These are phyloP conservation scores for Peromyscus melanophrys DNA, from an alignment of 2,797 vertebrate species.

Conservation along the genomic window DNA sequence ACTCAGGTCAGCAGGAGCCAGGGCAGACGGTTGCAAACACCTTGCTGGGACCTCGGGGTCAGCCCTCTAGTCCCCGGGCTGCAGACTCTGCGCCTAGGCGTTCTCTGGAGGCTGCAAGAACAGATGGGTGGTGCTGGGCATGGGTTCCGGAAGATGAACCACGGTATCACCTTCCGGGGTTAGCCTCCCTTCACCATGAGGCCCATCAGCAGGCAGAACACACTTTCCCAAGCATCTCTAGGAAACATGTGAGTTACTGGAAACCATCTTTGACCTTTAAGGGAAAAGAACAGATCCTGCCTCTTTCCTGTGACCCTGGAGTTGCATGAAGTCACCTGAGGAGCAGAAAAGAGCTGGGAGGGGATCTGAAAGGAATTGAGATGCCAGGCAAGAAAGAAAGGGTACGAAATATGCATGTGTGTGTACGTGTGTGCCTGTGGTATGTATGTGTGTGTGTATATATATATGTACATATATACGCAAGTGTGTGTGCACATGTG, in stretches of 20 bases:
- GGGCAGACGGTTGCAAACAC: background rate
- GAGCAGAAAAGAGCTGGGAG: background rate
- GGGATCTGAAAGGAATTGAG: background rate
- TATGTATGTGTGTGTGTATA: background rate
- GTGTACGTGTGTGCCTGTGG: background rate
- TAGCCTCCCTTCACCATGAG: too few species aligned
- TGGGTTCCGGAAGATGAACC: background rate
- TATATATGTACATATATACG: background rate
- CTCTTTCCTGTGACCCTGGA: background rate
- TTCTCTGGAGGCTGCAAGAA: too few species aligned
- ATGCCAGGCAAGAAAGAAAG: background rate
- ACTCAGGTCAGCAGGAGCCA: fast-evolving
- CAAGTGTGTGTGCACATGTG: fast-evolving
- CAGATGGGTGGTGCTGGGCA: background rate
- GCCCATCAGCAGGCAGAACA: too few species aligned
- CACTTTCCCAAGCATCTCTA: background rate
- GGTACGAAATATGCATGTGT: background rate
- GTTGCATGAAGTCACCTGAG: background rate
- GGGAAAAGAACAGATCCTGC: background rate
- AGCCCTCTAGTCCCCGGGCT: background rate
- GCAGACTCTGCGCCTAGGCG: background rate
- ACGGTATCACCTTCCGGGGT: background rate
- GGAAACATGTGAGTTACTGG: background rate
- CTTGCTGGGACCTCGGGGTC: background rate
- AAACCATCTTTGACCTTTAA: background rate